Conservation (phyloP, 1,140 invertebrate species). For the Lepidurus arcticus region DNA sequence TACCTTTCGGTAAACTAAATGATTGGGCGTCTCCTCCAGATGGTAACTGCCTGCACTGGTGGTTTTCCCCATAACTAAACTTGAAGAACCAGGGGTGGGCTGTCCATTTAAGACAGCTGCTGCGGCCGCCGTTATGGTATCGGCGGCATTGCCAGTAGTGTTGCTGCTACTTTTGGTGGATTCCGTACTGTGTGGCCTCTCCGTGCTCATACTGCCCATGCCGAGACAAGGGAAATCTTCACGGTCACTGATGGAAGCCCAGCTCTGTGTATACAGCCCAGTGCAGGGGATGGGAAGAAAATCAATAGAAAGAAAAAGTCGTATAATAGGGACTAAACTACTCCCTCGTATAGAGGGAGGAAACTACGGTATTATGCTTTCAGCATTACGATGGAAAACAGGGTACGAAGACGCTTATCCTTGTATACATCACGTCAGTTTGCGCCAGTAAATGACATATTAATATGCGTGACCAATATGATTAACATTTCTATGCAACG, state of each 20-base stretch:
- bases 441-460: no score
- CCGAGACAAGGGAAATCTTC: constrained; percentile 15
- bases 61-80: constrained; percentile 29
- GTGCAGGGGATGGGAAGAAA: constrained; percentile 7
- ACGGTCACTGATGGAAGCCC: constrained; percentile 23
- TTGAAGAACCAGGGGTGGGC: constrained; percentile 38
- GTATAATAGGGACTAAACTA: not conserved
- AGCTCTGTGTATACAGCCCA: not conserved
- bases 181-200: constrained; percentile 27
- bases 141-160: not conserved
- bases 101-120: constrained; percentile 35
- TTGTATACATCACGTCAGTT: no score
- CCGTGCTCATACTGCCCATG: constrained; percentile 36
- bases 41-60: constrained; percentile 37
- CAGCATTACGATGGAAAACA: not conserved
- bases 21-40: constrained; percentile 53
- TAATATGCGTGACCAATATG: not conserved
- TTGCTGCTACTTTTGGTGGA: constrained; percentile 23
- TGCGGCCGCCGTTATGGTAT: not conserved
- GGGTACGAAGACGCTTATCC: no score
- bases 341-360: not conserved
- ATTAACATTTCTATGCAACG: not conserved
- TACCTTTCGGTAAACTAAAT: constrained; percentile 59
- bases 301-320: constrained; percentile 20
- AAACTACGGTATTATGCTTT: not conserved